Percentiles rank a stretch among this genome's conserved stretches.
Evolutionary conservation across 2,113 vertebrate genomes (phyloP).

Genomic region (Ciconia boyciana): DNA sequence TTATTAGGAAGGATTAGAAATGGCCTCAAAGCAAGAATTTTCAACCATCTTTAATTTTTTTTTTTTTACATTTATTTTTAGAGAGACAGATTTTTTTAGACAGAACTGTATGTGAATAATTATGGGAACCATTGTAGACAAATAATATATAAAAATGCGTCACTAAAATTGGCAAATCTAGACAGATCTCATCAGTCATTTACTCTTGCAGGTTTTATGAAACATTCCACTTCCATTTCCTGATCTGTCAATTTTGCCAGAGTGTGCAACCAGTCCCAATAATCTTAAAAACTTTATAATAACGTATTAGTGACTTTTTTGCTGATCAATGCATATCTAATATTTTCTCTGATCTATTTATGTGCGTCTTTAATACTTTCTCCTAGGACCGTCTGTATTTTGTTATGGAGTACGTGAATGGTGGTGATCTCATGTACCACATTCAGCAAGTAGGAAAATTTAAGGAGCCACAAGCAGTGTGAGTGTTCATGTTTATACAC

Average conservation of each 20-base stretch:
- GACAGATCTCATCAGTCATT: not conserved
- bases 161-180: not conserved
- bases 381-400: conserved; percentile 94
- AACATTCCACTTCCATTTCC: not conserved
- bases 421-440: conserved; percentile 98
- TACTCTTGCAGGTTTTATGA: not conserved
- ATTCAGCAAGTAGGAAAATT: conserved; percentile 98
- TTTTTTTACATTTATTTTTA: not conserved
- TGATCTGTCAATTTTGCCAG: not conserved
- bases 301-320: not conserved
- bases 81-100: not conserved
- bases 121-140: not conserved
- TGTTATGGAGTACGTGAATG: conserved; percentile 99
- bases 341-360: not conserved
- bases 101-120: not conserved
- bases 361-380: not conserved
- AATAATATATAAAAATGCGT: not conserved
- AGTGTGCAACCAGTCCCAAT: not conserved
- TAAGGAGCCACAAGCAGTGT: conserved; percentile 98
- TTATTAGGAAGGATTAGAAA: not conserved
- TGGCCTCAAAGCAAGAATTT: not conserved
- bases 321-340: not conserved
- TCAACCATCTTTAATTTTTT: not conserved
- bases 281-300: conserved; percentile 15
- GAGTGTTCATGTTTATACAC: conserved; percentile 62